Evolutionary conservation across 2,797 vertebrate species (phyloP).

Genomic region (Acanthurus tractus): DNA sequence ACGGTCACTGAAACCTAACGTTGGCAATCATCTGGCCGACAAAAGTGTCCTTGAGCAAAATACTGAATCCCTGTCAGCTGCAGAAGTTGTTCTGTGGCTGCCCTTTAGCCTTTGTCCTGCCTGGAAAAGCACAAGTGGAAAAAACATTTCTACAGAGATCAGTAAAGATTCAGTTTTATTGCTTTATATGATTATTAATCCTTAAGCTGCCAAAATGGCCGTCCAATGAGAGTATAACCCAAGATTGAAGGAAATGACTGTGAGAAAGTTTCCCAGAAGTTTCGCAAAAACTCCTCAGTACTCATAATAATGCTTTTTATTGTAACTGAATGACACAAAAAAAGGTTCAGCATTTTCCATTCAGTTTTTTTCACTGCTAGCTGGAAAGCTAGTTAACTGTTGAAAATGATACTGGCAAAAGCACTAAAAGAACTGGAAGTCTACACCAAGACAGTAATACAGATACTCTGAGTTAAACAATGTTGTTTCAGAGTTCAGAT

Average conservation of each 20-base stretch:
- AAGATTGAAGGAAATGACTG: constrained; percentile 46
- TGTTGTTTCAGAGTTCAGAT: constrained; percentile 1
- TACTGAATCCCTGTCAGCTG: constrained; percentile 38
- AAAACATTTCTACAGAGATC: constrained; percentile 48
- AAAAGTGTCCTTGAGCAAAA: constrained; percentile 25
- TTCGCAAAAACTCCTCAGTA: constrained; percentile 28
- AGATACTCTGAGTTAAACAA: constrained; percentile 18
- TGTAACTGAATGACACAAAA: constrained; percentile 47
- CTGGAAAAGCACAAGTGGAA: constrained; percentile 37
- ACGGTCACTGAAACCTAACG: constrained; percentile 16
- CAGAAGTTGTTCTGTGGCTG: constrained; percentile 32
- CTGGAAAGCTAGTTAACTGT: constrained; percentile 30
- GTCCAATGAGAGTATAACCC: constrained; percentile 38
- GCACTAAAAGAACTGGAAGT: constrained; percentile 15
- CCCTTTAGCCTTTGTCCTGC: constrained; percentile 46
- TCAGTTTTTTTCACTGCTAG: constrained; percentile 8
- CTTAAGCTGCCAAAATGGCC: constrained; percentile 42
- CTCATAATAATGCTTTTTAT: constrained; percentile 46
- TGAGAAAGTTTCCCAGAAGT: constrained; percentile 41
- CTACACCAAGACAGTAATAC: constrained; percentile 10
- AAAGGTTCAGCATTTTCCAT: constrained; percentile 43
- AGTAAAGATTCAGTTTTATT: constrained; percentile 49
- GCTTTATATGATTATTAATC: constrained; percentile 53
- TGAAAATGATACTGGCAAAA: constrained; percentile 27
- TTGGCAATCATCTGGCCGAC: constrained; percentile 26